Evolutionary conservation across 2,888 invertebrate genomes (phyloP).

Genomic region (Nemotelus nigrinus): DNA sequence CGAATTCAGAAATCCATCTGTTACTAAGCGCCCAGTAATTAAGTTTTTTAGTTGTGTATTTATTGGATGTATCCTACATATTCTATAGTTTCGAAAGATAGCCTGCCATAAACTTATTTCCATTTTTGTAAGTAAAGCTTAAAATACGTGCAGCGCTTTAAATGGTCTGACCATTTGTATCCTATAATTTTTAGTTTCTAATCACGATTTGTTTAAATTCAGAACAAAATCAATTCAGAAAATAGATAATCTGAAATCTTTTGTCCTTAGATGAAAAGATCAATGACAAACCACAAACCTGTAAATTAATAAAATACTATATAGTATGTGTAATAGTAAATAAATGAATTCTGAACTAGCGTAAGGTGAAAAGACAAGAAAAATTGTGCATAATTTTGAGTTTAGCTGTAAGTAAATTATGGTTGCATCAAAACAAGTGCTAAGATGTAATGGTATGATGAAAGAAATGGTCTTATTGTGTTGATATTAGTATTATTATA

Average conservation of each 20-base stretch:
- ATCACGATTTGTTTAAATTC: slow-evolving; percentile 16
- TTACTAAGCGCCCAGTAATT: no score
- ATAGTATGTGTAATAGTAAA: slow-evolving; percentile 8
- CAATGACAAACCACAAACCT: neutral
- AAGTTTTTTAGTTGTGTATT: no score
- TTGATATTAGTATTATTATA: slow-evolving; percentile 55
- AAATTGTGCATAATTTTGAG: slow-evolving; percentile 48
- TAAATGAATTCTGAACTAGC: neutral
- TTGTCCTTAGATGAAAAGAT: neutral
- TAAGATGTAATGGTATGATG: slow-evolving; percentile 26
- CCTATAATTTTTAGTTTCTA: slow-evolving; percentile 21
- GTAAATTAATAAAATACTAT: slow-evolving; percentile 19
- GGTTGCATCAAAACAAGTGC: slow-evolving; percentile 48
- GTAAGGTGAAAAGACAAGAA: slow-evolving; percentile 31
- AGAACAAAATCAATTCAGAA: neutral
- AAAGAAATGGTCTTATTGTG: slow-evolving; percentile 53
- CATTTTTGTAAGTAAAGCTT: neutral
- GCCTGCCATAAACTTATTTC: slow-evolving; percentile 6
- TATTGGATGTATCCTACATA: no score
- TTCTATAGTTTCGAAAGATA: neutral
- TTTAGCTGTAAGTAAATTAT: slow-evolving; percentile 48
- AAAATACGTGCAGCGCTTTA: slow-evolving; percentile 29
- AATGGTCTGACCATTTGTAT: slow-evolving; percentile 28
- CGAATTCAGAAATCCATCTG: no score
- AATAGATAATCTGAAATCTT: neutral